Evolutionary conservation across 2,797 vertebrate genomes (phyloP).

Genomic region (Bucorvus abyssinicus): DNA sequence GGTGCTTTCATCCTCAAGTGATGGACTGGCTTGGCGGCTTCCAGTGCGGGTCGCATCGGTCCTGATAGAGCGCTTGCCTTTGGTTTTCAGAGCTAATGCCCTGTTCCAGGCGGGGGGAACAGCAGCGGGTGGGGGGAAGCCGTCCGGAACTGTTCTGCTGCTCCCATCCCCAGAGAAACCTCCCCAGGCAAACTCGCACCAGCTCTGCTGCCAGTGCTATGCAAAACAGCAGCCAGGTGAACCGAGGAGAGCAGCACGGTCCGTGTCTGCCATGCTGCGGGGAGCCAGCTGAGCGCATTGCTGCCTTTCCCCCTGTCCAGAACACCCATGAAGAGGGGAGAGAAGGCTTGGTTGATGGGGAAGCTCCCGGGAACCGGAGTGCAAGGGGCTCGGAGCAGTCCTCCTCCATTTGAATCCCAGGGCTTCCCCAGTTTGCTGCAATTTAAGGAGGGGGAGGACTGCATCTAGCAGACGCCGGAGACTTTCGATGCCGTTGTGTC

Average conservation of each 20-base stretch:
- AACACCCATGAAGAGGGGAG: neutral
- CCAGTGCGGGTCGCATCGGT: neutral
- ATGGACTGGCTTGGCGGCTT: neutral
- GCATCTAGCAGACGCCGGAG: neutral
- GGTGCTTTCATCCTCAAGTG: neutral
- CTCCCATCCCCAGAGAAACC: conserved; percentile 74
- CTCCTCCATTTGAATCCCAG: neutral
- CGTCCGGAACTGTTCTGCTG: conserved; percentile 54
- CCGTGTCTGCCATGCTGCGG: neutral
- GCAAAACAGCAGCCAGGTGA: conserved; percentile 69
- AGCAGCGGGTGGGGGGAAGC: conserved; percentile 10
- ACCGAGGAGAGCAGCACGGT: conserved; percentile 15
- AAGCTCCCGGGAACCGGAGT: neutral
- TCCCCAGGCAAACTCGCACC: conserved; percentile 76
- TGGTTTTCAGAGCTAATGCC: neutral
- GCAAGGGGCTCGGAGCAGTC: neutral
- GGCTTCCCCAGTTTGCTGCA: neutral
- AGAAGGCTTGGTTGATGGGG: neutral
- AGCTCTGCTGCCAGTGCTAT: conserved; percentile 71
- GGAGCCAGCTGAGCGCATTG: neutral
- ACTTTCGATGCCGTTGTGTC: neutral
- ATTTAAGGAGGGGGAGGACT: neutral
- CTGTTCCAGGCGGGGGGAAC: neutral
- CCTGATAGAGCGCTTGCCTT: neutral
- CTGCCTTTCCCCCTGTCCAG: neutral